A percentile compares a stretch with the other conserved stretches of the same genome.
phyloP scores from a whole-genome alignment of 2,113 vertebrate species.

The Halcyon senegalensis region DNA sequence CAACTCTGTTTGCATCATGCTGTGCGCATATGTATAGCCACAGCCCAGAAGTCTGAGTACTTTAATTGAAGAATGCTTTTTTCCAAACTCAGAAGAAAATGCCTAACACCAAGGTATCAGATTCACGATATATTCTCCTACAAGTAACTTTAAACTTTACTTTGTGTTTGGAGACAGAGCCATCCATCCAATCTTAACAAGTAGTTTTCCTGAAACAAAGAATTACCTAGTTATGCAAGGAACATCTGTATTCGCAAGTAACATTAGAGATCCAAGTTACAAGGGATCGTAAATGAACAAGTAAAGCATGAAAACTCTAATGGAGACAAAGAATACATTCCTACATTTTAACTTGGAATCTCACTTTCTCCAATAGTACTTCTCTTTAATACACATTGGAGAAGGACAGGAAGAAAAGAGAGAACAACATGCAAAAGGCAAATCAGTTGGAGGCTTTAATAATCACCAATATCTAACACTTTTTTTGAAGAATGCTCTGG shows the following conservation, averaged over 20 bases:
- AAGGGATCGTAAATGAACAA: not conserved
- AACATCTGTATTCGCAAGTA: not conserved
- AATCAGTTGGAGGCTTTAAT: not conserved
- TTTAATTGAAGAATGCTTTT: not conserved
- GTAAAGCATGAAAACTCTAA: not conserved
- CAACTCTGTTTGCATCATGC: not conserved
- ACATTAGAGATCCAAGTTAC: not conserved
- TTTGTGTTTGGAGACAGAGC: not conserved
- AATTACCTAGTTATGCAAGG: not conserved
- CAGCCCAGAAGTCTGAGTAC: not conserved
- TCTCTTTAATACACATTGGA: not conserved
- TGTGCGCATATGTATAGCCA: not conserved
- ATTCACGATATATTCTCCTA: not conserved
- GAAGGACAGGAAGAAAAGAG: not conserved
- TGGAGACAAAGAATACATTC: not conserved
- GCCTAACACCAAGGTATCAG: not conserved
- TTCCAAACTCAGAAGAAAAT: not conserved
- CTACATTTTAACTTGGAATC: not conserved
- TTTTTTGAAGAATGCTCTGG: not conserved
- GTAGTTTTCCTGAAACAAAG: not conserved
- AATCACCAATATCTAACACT: not conserved
- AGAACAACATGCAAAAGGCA: not conserved
- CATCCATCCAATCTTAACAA: not conserved
- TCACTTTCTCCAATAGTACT: not conserved
- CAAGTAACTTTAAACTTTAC: not conserved